Evolutionary conservation across 2,113 vertebrate species (phyloP), one percentile per base, ranked within the genome.

Genomic region (Heterochromis multidens): DNA sequence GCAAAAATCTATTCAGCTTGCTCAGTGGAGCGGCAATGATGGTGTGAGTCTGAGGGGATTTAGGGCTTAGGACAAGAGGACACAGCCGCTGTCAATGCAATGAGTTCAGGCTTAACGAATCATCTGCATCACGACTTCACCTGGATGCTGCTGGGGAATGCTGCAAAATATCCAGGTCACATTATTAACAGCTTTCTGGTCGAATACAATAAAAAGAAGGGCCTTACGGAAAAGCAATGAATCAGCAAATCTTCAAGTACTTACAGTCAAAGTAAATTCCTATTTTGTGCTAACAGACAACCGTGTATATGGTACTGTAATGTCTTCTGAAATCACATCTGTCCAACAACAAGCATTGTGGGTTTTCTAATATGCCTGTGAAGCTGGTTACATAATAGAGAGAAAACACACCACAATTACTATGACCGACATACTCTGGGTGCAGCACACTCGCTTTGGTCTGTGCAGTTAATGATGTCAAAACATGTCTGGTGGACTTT

Each of bases 21-120:
- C 62, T 88, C 82, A 1, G 46, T 83, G 89, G 79, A 86, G 31
- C 35, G 11, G 83, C 81, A 79, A 87, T 60, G 65, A 76, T 21
- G 52, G 25, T 76, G 33, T 7, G 86, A 77, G 81, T 88, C 61
- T 81, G 81, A 78, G 59, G 31, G 91, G 89, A 93, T 95, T 94
- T 86, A 88, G 49, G 80, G 91, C 88, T 95, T 87, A 88, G 77
- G 46, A 17, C 79, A 84, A 63, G 76, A 84, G 86, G 80, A 81
- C 87, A 84, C 67, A 85, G 83, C 54, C 3, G 33, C 37, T 7
- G 67, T 57, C 83, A 74, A 12, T 35, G 84, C 37, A 43, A 7
- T 13, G 54, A 88, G 59, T 79, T 72, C 74, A 77, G 59, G 74
- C 59, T 90, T 52, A 94, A 87, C 46, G 76, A 83, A 91, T 90